Evolutionary conservation across 2,113 vertebrate species (phyloP).

Genomic region (Colius striatus): DNA sequence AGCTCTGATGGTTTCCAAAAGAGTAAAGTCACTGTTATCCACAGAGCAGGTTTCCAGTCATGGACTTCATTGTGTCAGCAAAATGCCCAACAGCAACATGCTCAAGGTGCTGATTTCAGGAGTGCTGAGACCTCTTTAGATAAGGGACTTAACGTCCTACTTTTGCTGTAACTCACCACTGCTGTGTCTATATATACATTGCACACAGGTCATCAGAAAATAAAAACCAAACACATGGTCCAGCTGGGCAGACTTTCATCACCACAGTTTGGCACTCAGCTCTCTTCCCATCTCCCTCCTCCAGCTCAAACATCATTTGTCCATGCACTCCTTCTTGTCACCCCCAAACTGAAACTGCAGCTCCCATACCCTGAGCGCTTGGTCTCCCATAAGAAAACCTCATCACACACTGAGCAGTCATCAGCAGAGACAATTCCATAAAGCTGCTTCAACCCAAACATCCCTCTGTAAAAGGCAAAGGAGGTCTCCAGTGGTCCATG

Average conservation of each 20-base stretch:
- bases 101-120: background rate
- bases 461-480: accelerated
- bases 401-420: background rate
- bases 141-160: background rate
- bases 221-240: background rate
- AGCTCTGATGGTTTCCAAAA: background rate
- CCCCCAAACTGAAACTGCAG: background rate
- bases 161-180: background rate
- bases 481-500: background rate
- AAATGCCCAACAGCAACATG: background rate
- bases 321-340: background rate
- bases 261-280: background rate
- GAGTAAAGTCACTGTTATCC: background rate
- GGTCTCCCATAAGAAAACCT: background rate
- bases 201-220: background rate
- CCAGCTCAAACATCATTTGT: background rate
- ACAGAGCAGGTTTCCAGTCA: background rate
- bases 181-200: background rate
- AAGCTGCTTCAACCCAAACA: background rate
- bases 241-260: background rate
- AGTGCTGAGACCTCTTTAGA: background rate
- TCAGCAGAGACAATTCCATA: background rate
- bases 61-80: background rate
- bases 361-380: background rate
- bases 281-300: background rate